phyloP scores from a whole-genome alignment of 1,140 invertebrate species.

The Samia ricini region DNA sequence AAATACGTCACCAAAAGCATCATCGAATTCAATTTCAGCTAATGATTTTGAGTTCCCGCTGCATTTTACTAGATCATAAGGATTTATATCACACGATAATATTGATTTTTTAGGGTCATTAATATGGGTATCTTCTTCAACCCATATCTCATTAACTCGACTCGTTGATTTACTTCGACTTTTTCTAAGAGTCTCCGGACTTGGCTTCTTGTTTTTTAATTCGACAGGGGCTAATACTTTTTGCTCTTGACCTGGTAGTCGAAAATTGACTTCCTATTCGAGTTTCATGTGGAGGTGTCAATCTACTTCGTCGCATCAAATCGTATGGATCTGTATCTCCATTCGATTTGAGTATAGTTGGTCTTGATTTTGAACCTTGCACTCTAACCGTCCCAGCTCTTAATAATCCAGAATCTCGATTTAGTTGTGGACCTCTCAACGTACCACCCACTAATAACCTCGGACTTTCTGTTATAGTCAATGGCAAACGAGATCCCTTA shows the following conservation, averaged over 20 bases:
- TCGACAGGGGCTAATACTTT: conserved; percentile 80
- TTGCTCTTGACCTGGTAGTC: conserved; percentile 76
- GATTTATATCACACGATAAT: conserved; percentile 90
- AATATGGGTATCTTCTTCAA: conserved; percentile 71
- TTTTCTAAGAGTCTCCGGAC: conserved; percentile 59
- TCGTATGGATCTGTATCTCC: conserved; percentile 86
- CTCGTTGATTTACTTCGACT: conserved; percentile 74
- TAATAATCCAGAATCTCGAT: conserved; percentile 62
- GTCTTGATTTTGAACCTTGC: conserved; percentile 78
- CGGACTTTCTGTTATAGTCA: conserved; percentile 77
- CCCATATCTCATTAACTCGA: conserved; percentile 68
- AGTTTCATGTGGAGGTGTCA: conserved; percentile 80
- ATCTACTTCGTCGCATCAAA: conserved; percentile 85
- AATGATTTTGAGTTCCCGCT: conserved; percentile 54
- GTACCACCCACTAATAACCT: conserved; percentile 78
- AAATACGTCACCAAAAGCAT: conserved; percentile 62
- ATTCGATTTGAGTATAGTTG: conserved; percentile 79
- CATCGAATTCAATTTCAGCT: conserved; percentile 65
- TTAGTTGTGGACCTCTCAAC: conserved; percentile 75
- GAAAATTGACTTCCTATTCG: conserved; percentile 76
- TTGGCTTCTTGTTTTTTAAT: conserved; percentile 68
- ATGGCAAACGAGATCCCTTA: conserved; percentile 84
- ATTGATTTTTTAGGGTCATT: conserved; percentile 84
- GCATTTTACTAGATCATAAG: conserved; percentile 86
- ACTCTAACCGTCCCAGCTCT: conserved; percentile 81